A percentile compares a stretch with the other conserved stretches of the same genome.
These are phyloP conservation scores for Melospiza melodia DNA, from an alignment of 2,113 vertebrate species.

Conservation along the genomic window DNA sequence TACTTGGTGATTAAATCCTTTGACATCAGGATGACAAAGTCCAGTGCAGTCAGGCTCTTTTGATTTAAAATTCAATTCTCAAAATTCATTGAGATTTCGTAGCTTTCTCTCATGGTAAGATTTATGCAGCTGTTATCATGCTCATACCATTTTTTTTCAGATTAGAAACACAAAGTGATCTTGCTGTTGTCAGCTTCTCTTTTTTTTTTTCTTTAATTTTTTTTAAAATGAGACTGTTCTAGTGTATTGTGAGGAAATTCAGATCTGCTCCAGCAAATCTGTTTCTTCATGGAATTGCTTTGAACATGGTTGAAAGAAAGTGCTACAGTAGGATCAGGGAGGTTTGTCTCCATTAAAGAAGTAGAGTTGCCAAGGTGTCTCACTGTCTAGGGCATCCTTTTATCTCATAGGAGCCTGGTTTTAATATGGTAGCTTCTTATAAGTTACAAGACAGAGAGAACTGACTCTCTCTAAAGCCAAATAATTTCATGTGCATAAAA, in stretches of 20 bases:
- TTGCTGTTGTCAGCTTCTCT: background rate
- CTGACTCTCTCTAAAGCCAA: background rate
- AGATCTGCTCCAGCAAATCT: background rate
- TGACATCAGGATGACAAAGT: background rate
- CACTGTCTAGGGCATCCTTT: background rate
- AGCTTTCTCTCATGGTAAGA: background rate
- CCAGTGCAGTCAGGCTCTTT: background rate
- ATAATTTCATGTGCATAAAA: background rate
- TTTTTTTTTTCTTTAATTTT: too few species aligned
- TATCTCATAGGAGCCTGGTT: background rate
- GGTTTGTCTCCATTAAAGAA: background rate
- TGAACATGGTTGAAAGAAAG: background rate
- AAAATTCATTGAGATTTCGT: constrained; percentile 1
- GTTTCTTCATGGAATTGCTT: background rate
- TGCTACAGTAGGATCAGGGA: background rate
- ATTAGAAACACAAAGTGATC: background rate
- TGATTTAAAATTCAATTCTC: background rate
- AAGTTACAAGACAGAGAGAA: background rate
- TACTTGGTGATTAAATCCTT: background rate
- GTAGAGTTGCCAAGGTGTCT: background rate
- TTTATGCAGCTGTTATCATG: background rate
- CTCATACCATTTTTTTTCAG: background rate
- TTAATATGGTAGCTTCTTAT: background rate
- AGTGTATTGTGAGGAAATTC: background rate
- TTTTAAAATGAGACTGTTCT: background rate